Base-by-base conservation (phyloP, 2,113 vertebrate species). In the Colossoma macropomum region DNA sequence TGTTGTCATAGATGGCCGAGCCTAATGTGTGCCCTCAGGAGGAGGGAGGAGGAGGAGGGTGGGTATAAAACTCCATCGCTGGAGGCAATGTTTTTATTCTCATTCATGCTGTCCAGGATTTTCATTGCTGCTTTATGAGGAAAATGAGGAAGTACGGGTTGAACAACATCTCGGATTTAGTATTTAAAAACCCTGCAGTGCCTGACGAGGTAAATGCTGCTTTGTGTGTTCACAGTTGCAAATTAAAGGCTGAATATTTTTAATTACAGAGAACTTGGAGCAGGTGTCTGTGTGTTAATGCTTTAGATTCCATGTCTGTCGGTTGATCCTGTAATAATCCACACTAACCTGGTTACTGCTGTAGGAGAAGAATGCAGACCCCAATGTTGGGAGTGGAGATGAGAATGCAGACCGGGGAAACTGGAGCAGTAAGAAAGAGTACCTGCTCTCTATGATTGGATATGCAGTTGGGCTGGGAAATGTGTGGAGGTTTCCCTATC, bases 401-500 rank as follows among this genome's bases (percentile, higher is more conserved):
- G 95, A 96, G 59, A 96, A 96, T 59, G 0, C 25, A 0, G 96
- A 96, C 1, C 94, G 97, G 11, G 98, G 96, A 7, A 98, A 97
- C 92, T 99, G 98, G 98, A 91, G 95, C 0, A 97, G 30, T 78
- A 99, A 99, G 88, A 92, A 56, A 0, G 97, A 99, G 63, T 99
- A 99, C 84, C 93, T 99, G 81, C 94, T 99, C 1, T 99, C 98
- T 68, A 95, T 97, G 92, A 94, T 99, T 32, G 98, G 97, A 86
- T 98, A 98, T 0, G 97, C 98, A 3, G 97, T 99, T 28, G 98
- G 98, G 45, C 90, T 99, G 63, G 97, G 97, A 65, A 99, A 98
- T 15, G 95, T 99, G 45, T 99, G 98, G 98, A 92, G 97, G 63
- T 99, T 99, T 86, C 97, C 97, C 0, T 98, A 98, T 84, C 91